Evolutionary conservation across 2,888 invertebrate genomes (phyloP).

Genomic region (Apodemia duryi): DNA sequence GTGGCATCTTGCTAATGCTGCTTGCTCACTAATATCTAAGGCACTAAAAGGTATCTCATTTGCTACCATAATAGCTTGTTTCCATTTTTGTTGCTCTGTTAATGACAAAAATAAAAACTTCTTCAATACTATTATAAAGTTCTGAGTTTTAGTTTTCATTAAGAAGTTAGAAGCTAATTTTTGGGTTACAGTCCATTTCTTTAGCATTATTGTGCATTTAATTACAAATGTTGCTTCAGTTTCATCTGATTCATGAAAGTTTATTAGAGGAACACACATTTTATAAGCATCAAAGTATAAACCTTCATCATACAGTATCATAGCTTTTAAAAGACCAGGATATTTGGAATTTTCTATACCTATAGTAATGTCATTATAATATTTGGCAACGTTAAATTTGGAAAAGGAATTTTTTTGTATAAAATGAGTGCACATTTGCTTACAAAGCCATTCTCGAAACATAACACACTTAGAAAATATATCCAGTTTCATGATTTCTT

Average conservation of each 20-base stretch:
- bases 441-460: constrained; percentile 58
- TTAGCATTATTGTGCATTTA: constrained; percentile 58
- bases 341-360: constrained; percentile 80
- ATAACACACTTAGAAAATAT: constrained; percentile 50
- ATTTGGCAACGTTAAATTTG: constrained; percentile 62
- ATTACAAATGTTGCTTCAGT: constrained; percentile 60
- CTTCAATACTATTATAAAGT: constrained; percentile 45
- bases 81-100: constrained; percentile 70
- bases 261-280: constrained; percentile 61
- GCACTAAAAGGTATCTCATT: constrained; percentile 46
- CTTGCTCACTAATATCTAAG: constrained; percentile 47
- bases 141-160: constrained; percentile 50
- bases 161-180: constrained; percentile 63
- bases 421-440: constrained; percentile 54
- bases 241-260: constrained; percentile 57
- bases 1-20: constrained; percentile 54
- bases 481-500: constrained; percentile 47
- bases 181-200: constrained; percentile 63
- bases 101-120: constrained; percentile 55
- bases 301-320: constrained; percentile 70
- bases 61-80: constrained; percentile 61
- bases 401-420: constrained; percentile 49
- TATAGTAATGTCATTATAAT: constrained; percentile 72
- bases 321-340: constrained; percentile 81
- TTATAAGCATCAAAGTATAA: constrained; percentile 78